Evolutionary conservation across 2,888 invertebrate species (phyloP).

Genomic region (Cephus rjabovi): DNA sequence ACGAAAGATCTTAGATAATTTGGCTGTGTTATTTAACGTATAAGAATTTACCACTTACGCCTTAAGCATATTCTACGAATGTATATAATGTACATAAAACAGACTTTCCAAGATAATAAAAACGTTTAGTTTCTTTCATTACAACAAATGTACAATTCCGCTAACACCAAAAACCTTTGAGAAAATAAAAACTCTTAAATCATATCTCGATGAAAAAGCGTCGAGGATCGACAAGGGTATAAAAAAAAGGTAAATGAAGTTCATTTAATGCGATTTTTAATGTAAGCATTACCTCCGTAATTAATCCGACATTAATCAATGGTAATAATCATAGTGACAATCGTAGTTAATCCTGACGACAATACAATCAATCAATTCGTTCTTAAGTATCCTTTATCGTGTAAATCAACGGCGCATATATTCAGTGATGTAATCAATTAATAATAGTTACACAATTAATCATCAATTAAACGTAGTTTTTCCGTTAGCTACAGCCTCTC

Average conservation of each 20-base stretch:
- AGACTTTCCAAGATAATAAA: background rate
- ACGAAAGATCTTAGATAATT: conserved; percentile 53
- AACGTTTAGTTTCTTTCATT: background rate
- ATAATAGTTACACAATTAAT: conserved; percentile 3
- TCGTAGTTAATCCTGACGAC: background rate
- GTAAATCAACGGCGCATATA: background rate
- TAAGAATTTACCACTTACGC: background rate
- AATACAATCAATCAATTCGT: background rate
- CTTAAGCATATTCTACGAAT: background rate
- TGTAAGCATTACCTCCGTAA: conserved; percentile 29
- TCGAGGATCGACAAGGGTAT: background rate
- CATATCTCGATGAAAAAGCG: background rate
- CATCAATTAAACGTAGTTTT: background rate
- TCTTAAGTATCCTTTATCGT: background rate
- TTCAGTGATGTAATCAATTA: background rate
- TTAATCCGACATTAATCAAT: conserved; percentile 24
- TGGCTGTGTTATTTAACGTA: background rate
- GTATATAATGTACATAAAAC: background rate
- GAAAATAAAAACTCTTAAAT: background rate
- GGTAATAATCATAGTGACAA: conserved; percentile 17
- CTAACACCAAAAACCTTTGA: background rate
- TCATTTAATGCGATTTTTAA: conserved; percentile 23
- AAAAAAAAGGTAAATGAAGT: background rate
- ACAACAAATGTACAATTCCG: background rate
- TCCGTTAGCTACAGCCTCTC: conserved; percentile 32